A percentile compares a stretch with the other conserved stretches of the same genome.
These are phyloP conservation scores for Vicugna pacos DNA, from an alignment of 2,113 vertebrate genomes.

Conservation along the genomic window DNA sequence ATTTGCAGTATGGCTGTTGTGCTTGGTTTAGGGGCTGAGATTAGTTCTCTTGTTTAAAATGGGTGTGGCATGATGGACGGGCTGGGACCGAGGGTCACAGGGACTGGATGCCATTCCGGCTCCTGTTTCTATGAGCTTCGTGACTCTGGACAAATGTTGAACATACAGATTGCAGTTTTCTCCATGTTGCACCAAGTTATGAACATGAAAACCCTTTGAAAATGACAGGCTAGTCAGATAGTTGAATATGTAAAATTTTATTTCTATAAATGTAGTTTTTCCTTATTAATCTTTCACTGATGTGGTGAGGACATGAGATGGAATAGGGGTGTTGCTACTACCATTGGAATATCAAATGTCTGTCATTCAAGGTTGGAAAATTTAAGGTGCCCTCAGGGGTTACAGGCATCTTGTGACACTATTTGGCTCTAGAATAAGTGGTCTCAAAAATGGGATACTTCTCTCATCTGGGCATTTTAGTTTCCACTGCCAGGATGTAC, in stretches of 20 bases:
- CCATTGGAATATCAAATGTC: not conserved
- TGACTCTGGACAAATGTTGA: not conserved
- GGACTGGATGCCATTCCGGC: not conserved
- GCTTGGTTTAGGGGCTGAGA: not conserved
- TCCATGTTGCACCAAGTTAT: not conserved
- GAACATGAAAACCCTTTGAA: slow-evolving; percentile 25
- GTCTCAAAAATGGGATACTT: not conserved
- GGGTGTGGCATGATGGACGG: not conserved
- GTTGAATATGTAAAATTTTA: not conserved
- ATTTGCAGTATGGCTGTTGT: not conserved
- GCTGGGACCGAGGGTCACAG: not conserved
- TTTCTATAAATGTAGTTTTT: not conserved
- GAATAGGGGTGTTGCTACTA: not conserved
- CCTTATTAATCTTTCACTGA: not conserved
- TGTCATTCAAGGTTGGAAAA: not conserved
- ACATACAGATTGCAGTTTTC: not conserved
- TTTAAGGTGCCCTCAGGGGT: not conserved
- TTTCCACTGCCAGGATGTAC: not conserved
- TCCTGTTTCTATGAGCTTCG: not conserved
- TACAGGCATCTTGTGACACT: not conserved
- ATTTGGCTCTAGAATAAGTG: not conserved
- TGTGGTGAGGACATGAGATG: not conserved
- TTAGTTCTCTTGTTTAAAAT: not conserved
- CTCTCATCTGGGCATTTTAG: not conserved
- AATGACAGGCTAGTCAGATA: not conserved